These are phyloP conservation scores for Proterorhinus semilunaris DNA, from an alignment of 2,113 vertebrate species.

Conservation along the genomic window DNA sequence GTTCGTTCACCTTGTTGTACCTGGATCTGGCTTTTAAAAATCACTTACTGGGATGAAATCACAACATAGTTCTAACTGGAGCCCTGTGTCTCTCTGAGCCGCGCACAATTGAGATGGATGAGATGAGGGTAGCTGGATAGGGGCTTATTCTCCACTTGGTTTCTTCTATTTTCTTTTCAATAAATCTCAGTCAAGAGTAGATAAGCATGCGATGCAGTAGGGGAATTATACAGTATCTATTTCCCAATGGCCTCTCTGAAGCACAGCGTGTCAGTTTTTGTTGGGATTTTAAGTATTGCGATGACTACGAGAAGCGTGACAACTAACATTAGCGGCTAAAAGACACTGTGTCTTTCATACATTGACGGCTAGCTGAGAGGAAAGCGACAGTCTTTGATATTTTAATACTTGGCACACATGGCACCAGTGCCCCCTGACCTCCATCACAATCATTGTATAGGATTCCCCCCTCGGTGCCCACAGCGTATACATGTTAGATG, in stretches of 20 bases:
- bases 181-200: slow-evolving; percentile 18
- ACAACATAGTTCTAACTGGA: slow-evolving; percentile 49
- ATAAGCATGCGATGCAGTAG: slow-evolving; percentile 10
- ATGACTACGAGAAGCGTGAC: slow-evolving; percentile 40
- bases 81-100: slow-evolving; percentile 54
- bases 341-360: slow-evolving; percentile 31
- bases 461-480: slow-evolving; percentile 61
- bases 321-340: slow-evolving; percentile 36
- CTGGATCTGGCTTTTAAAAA: slow-evolving; percentile 57
- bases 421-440: slow-evolving; percentile 54
- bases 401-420: slow-evolving; percentile 55
- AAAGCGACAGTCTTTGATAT: slow-evolving; percentile 51
- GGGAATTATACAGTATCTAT: slow-evolving; percentile 33
- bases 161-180: slow-evolving; percentile 26
- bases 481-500: slow-evolving; percentile 65
- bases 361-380: slow-evolving; percentile 34
- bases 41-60: slow-evolving; percentile 43
- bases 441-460: slow-evolving; percentile 60
- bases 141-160: slow-evolving; percentile 58
- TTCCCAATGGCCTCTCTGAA: slow-evolving; percentile 34
- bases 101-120: slow-evolving; percentile 66
- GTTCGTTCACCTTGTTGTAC: slow-evolving; percentile 42
- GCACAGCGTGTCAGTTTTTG: slow-evolving; percentile 38
- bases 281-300: slow-evolving; percentile 42
- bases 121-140: slow-evolving; percentile 70